Evolutionary conservation across 2,113 vertebrate genomes (phyloP).

Genomic region (Anoura caudifer): DNA sequence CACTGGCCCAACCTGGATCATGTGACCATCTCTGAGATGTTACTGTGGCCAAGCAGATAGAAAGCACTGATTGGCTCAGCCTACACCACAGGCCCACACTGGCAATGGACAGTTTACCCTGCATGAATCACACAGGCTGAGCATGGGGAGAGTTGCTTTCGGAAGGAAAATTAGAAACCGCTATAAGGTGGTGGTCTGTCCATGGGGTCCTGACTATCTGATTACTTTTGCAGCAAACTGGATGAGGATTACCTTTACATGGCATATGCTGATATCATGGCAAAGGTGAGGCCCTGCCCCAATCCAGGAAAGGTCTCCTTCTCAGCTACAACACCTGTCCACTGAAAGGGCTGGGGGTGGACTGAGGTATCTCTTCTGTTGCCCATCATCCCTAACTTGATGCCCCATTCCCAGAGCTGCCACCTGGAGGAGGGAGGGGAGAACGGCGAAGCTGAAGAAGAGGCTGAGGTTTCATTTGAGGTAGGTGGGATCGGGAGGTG

Average conservation of each 20-base stretch:
- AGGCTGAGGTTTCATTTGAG: conserved; percentile 89
- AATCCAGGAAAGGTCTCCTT: no score
- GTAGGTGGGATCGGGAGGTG: conserved; percentile 74
- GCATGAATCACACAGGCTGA: neutral
- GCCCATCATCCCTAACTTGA: neutral
- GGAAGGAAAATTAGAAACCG: neutral
- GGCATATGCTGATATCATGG: conserved; percentile 82
- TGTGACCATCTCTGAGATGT: neutral
- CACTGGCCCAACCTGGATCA: neutral
- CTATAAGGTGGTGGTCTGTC: neutral
- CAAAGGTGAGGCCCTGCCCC: conserved; percentile 74
- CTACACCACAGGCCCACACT: neutral
- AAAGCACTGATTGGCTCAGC: neutral
- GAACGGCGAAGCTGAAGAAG: conserved; percentile 80
- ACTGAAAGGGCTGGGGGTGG: neutral
- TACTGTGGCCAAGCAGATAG: neutral
- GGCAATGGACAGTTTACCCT: neutral
- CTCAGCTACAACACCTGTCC: neutral
- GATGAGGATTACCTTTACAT: conserved; percentile 82
- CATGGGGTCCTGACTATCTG: neutral
- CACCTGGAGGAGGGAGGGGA: conserved; percentile 91
- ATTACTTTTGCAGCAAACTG: conserved; percentile 76
- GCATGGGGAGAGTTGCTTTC: neutral
- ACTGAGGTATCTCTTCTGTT: neutral
- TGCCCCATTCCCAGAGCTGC: conserved; percentile 85